These are phyloP conservation scores for Chinchilla lanigera DNA, from an alignment of 2,113 vertebrate species.

Conservation along the genomic window DNA sequence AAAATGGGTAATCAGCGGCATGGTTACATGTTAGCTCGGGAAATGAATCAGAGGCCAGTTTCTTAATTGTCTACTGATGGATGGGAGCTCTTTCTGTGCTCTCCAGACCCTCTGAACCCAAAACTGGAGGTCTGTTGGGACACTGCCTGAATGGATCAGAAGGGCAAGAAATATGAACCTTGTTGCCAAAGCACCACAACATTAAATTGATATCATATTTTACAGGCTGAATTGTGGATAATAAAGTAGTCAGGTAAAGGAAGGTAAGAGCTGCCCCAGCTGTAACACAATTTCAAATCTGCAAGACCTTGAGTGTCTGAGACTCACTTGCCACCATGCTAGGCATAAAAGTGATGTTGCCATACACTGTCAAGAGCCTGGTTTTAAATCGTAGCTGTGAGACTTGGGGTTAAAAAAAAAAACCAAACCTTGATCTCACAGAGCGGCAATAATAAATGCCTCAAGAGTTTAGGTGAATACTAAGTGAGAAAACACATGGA, in stretches of 20 bases:
- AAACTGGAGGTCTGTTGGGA: background rate
- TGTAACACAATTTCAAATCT: background rate
- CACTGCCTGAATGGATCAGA: background rate
- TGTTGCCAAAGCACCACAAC: background rate
- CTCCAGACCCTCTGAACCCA: background rate
- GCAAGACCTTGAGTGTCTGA: background rate
- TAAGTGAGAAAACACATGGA: background rate
- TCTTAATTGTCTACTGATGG: slow-evolving; percentile 43
- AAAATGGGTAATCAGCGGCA: slow-evolving; percentile 53
- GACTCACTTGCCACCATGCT: background rate
- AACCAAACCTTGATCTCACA: background rate
- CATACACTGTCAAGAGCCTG: background rate
- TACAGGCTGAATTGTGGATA: background rate
- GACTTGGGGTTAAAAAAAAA: background rate
- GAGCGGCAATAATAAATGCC: background rate
- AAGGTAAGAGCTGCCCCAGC: background rate
- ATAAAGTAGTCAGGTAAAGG: background rate
- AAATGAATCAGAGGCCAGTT: slow-evolving; percentile 59
- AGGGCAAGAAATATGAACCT: background rate
- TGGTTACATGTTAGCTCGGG: background rate
- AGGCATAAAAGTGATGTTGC: background rate
- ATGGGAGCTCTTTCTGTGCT: background rate
- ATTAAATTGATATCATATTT: background rate
- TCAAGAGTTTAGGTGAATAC: background rate
- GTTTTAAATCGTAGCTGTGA: background rate